Conservation (phyloP, 2,888 invertebrate genomes). For the Ormyrus pomaceus region DNA sequence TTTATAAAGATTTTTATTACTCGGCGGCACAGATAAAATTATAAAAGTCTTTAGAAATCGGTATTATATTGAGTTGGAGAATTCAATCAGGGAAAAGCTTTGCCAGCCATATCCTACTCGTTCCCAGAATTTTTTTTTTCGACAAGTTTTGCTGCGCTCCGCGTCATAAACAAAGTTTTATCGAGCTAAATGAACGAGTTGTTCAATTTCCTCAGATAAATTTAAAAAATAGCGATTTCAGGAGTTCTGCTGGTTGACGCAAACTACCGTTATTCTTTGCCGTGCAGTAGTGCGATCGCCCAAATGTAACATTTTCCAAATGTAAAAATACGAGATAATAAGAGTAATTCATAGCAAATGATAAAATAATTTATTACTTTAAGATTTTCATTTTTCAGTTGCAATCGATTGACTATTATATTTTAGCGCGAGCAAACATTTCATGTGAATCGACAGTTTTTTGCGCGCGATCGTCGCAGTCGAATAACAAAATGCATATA, state of each 20-base stretch:
- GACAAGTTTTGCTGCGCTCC: slow-evolving; percentile 4
- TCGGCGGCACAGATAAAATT: slow-evolving; percentile 8
- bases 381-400: background rate
- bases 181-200: slow-evolving; percentile 20
- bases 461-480: background rate
- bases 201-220: slow-evolving; percentile 41
- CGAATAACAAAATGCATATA: background rate
- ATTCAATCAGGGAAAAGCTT: too few relatives aligned
- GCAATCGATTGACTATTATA: background rate
- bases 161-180: slow-evolving; percentile 25
- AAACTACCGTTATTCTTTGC: background rate
- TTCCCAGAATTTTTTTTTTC: slow-evolving; percentile 2
- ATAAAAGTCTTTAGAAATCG: background rate
- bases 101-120: slow-evolving; percentile 1
- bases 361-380: slow-evolving; percentile 5
- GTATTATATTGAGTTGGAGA: background rate
- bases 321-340: background rate
- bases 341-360: background rate
- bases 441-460: background rate
- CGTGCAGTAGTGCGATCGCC: too few relatives aligned
- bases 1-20: background rate
- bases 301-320: too few relatives aligned
- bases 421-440: background rate
- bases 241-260: slow-evolving; percentile 23
- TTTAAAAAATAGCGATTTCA: slow-evolving; percentile 31